phyloP scores from a whole-genome alignment of 2,888 invertebrate genomes.

The Drosophila colorata region DNA sequence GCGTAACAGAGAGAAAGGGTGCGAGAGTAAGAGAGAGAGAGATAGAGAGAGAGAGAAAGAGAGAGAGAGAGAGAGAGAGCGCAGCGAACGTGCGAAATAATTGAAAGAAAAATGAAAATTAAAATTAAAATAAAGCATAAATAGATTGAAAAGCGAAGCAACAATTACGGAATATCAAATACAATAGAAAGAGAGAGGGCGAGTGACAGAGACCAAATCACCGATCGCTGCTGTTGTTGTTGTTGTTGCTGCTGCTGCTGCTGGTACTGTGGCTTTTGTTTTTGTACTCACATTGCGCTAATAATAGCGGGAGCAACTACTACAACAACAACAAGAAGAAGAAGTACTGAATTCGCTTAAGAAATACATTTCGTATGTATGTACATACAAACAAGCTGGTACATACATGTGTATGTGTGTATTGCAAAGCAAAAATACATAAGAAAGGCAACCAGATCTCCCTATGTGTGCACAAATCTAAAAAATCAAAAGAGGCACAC shows the following conservation, averaged over 20 bases:
- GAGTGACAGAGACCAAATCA: constrained; percentile 15
- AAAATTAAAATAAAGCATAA: constrained; percentile 72
- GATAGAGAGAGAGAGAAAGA: constrained; percentile 3
- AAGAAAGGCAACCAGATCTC: constrained; percentile 5
- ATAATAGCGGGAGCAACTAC: constrained; percentile 69
- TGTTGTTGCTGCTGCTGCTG: constrained; percentile 15
- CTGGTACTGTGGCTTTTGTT: constrained; percentile 38
- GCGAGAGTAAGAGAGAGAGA: neutral
- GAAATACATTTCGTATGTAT: constrained; percentile 24
- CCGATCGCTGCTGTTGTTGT: constrained; percentile 2
- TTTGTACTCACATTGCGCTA: constrained; percentile 70
- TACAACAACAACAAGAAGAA: constrained; percentile 43
- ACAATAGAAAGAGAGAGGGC: constrained; percentile 37
- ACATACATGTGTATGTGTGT: neutral
- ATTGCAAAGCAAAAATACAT: constrained; percentile 27
- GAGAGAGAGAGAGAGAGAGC: constrained; percentile 11
- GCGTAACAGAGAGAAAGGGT: constrained; percentile 12
- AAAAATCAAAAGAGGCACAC: constrained; percentile 18
- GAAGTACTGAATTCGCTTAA: constrained; percentile 61
- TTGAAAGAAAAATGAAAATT: constrained; percentile 50
- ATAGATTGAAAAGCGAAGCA: constrained; percentile 63
- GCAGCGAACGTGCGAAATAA: constrained; percentile 42
- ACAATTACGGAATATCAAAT: constrained; percentile 47
- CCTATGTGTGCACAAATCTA: constrained; percentile 24
- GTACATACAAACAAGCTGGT: constrained; percentile 8